Percentiles rank a stretch among this genome's conserved stretches.
Conservation (phyloP, 2,888 invertebrate genomes). For the Quadriops clusia region DNA sequence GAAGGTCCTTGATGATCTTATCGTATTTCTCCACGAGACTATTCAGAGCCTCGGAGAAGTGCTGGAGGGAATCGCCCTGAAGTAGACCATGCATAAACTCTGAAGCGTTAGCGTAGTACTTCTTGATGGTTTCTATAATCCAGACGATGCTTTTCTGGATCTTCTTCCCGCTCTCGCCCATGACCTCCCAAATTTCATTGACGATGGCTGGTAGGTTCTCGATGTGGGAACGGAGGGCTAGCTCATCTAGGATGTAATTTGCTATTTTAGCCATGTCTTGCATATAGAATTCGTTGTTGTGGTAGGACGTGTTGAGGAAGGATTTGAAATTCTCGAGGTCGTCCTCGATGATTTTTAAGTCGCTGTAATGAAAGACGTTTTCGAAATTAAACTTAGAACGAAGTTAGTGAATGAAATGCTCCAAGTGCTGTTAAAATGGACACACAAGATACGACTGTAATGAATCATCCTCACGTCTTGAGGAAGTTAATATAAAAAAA, state of each 20-base stretch:
- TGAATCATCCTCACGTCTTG: too few species aligned
- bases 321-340: slow-evolving; percentile 57
- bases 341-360: slow-evolving; percentile 58
- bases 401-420: not conserved
- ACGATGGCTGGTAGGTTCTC: slow-evolving; percentile 69
- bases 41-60: slow-evolving; percentile 56
- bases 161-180: slow-evolving; percentile 74
- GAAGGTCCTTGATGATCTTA: slow-evolving; percentile 63
- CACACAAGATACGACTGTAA: too few species aligned
- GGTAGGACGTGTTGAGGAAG: slow-evolving; percentile 66
- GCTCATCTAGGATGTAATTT: slow-evolving; percentile 60
- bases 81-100: slow-evolving; percentile 57
- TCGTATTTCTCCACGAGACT: slow-evolving; percentile 65
- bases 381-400: not conserved
- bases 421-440: not conserved
- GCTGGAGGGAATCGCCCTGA: slow-evolving; percentile 63
- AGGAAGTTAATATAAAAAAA: too few species aligned
- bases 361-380: slow-evolving; percentile 31
- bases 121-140: slow-evolving; percentile 61
- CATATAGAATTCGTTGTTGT: slow-evolving; percentile 73
- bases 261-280: slow-evolving; percentile 63
- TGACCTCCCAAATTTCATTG: slow-evolving; percentile 72
- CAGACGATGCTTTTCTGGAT: slow-evolving; percentile 63
- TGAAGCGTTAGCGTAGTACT: slow-evolving; percentile 56
- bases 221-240: slow-evolving; percentile 64